Conservation (phyloP, 1,140 invertebrate species). For the Trachymyrmex cornetzi region DNA sequence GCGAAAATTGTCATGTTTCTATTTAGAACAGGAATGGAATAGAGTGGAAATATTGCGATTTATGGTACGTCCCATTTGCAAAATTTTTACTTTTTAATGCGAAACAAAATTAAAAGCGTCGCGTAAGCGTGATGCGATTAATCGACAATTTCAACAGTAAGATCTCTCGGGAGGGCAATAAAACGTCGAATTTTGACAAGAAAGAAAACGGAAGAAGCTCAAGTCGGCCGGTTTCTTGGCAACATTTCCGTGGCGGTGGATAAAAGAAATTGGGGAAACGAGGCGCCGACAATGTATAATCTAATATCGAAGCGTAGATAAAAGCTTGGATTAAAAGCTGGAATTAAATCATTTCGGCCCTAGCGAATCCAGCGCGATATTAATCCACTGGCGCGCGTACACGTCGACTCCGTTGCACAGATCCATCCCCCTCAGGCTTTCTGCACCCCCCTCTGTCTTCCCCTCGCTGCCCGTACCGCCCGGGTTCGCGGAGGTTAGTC, state of each 20-base stretch:
- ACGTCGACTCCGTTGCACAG: conserved; percentile 44
- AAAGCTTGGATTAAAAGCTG: conserved; percentile 51
- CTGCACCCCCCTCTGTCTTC: neutral
- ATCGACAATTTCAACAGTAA: neutral
- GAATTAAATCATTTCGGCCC: conserved; percentile 62
- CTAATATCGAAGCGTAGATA: conserved; percentile 53
- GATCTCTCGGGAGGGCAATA: neutral
- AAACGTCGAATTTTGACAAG: neutral
- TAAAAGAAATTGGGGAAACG: conserved; percentile 5
- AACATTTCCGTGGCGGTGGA: neutral
- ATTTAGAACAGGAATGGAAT: neutral
- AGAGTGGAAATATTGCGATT: neutral
- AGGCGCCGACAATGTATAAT: conserved; percentile 34
- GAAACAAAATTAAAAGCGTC: neutral
- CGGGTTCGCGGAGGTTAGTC: conserved; percentile 54
- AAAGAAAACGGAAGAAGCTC: neutral
- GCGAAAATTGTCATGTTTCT: conserved; percentile 2
- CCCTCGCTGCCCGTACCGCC: conserved; percentile 17
- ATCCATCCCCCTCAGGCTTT: neutral
- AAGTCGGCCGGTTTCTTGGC: conserved; percentile 18
- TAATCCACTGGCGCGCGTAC: conserved; percentile 52
- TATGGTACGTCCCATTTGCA: too few species aligned
- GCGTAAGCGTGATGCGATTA: neutral
- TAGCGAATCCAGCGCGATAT: conserved; percentile 30
- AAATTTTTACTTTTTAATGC: neutral